Conservation (phyloP, 2,888 invertebrate genomes). For the Andricus quercusramuli region DNA sequence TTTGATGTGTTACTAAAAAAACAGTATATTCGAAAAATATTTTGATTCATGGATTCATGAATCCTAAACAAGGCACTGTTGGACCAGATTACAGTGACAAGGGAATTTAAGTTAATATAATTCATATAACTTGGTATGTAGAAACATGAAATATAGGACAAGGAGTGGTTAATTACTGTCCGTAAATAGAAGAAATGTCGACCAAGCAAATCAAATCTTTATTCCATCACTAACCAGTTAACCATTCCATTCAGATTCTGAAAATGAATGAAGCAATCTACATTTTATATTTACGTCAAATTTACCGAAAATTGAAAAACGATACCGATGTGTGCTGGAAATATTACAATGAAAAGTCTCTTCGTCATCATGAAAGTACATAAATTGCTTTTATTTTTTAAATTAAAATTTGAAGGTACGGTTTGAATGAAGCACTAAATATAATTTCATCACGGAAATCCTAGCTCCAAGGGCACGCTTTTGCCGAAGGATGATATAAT, state of each 20-base stretch:
- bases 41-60: neutral
- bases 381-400: neutral
- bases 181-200: too few species aligned
- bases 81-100: too few species aligned
- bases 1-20: neutral
- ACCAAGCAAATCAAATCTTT: too few species aligned
- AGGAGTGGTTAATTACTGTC: too few species aligned
- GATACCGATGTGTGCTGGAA: too few species aligned
- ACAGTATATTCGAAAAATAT: neutral
- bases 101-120: too few species aligned
- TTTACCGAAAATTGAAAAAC: neutral
- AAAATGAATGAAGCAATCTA: too few species aligned
- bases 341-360: neutral
- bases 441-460: neutral
- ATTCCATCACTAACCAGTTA: too few species aligned
- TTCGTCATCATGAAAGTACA: neutral
- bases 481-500: conserved; percentile 26
- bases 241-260: too few species aligned
- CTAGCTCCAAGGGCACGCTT: conserved; percentile 10
- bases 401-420: neutral
- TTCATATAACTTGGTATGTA: too few species aligned
- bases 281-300: neutral
- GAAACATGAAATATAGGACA: too few species aligned
- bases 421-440: neutral
- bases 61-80: too few species aligned